phyloP scores from a whole-genome alignment of 2,888 invertebrate species.

The Harpalus rubripes region DNA sequence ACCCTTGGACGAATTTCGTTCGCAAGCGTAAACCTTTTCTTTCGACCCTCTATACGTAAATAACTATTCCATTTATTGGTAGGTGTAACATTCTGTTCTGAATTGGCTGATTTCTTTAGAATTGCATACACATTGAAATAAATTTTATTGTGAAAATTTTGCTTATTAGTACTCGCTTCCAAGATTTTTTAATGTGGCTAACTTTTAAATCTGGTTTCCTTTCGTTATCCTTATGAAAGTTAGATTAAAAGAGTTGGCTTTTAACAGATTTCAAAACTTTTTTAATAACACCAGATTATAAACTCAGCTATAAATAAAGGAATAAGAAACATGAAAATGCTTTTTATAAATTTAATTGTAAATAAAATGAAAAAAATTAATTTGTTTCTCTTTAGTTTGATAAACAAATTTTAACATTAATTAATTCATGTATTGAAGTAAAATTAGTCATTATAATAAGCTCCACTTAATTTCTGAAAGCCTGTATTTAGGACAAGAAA shows the following conservation, averaged over 20 bases:
- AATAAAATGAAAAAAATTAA: conserved; percentile 34
- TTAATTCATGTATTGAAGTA: conserved; percentile 11
- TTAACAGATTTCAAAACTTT: conserved; percentile 60
- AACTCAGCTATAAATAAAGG: conserved; percentile 52
- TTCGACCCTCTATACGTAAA: too few species aligned
- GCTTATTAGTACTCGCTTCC: conserved; percentile 26
- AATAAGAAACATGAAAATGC: conserved; percentile 57
- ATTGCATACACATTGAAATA: too few species aligned
- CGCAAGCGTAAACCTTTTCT: too few species aligned
- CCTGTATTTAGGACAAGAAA: conserved; percentile 9
- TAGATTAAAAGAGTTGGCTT: conserved; percentile 63
- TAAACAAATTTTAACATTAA: conserved; percentile 10
- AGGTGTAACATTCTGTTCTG: too few species aligned
- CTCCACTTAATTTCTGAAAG: not conserved
- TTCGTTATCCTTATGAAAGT: conserved; percentile 54
- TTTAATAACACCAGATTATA: conserved; percentile 61
- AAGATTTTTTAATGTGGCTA: conserved; percentile 32
- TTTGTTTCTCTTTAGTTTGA: conserved; percentile 10
- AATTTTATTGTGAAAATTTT: conserved; percentile 39
- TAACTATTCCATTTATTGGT: too few species aligned
- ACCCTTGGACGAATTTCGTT: too few species aligned
- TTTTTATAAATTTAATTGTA: conserved; percentile 58
- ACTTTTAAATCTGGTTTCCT: conserved; percentile 48
- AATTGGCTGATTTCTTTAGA: too few species aligned
- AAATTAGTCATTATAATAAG: conserved; percentile 3